These are phyloP conservation scores for Thalassophryne amazonica DNA, from an alignment of 2,797 vertebrate species.

Conservation along the genomic window DNA sequence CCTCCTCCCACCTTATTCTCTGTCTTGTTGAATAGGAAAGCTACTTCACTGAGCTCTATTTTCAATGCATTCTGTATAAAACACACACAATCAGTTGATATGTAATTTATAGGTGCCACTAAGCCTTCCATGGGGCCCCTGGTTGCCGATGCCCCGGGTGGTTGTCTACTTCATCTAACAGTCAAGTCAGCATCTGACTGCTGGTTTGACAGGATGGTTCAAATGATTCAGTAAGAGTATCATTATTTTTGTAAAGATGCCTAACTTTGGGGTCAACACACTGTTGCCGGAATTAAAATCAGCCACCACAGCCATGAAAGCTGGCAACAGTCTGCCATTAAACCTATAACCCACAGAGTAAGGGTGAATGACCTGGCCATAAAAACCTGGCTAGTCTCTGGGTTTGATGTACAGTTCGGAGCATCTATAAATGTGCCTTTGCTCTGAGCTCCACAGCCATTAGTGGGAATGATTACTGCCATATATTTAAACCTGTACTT, in stretches of 20 bases:
- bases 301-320: constrained; percentile 54
- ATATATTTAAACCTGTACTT: constrained; percentile 71
- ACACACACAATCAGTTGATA: no score
- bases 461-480: constrained; percentile 73
- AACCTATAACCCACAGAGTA: constrained; percentile 68
- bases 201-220: constrained; percentile 23
- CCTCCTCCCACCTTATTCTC: no score
- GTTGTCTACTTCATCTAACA: no score
- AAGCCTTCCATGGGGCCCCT: no score
- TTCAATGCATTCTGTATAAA: no score
- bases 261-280: constrained; percentile 33
- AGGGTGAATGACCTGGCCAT: constrained; percentile 60
- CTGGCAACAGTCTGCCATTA: constrained; percentile 59
- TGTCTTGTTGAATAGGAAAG: no score
- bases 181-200: no score
- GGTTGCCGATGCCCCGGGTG: no score
- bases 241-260: constrained; percentile 33
- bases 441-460: constrained; percentile 59
- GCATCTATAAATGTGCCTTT: constrained; percentile 60
- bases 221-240: constrained; percentile 35
- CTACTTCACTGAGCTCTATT: no score
- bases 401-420: constrained; percentile 72
- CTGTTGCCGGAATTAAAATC: constrained; percentile 65
- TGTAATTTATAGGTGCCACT: no score
- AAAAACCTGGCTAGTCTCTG: constrained; percentile 50